Evolutionary conservation across 2,888 invertebrate species (phyloP), one percentile per base, ranked within the genome.

Genomic region (Arctia plantaginis): DNA sequence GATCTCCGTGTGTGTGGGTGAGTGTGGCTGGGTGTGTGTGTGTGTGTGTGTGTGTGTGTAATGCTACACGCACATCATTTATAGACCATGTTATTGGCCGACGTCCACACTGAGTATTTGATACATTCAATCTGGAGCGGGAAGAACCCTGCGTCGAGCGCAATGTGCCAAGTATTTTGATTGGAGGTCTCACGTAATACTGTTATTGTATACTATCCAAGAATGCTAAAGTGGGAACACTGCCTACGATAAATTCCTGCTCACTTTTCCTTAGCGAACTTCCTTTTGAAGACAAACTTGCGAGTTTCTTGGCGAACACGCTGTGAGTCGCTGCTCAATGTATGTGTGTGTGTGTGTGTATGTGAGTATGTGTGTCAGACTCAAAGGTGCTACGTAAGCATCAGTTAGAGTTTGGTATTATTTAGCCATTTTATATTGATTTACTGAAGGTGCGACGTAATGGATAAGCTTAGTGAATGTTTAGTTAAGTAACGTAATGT

Each of bases 181-280:
- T 51, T 23, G 51, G n/a, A 33, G 35, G 73, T 59, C 23, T 27
- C 64, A 59, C 0, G 15, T 66, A 72, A 68, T 68, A 72, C 62
- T 73, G 69, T 62, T 44, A 23, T 27, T 44, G 44, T 65, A 71
- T 47, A 64, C 72, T 67, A 18, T 20, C 68, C 66, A 39, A 75
- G 55, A 72, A 66, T 76, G 85, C 82, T 82, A 77, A 76, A 82
- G 64, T 76, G 77, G 86, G 76, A 75, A 81, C 80, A 76, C 71
- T 71, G 67, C 65, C 69, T 68, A 59, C 62, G 74, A 35, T 71
- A 72, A 71, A 74, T 73, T 77, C 78, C 87, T 90, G 91, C 92
- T 91, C 91, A 91, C 84, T 90, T 91, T 91, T 86, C 77, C 77
- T 89, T 90, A 90, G 85, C 77, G 71, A 78, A 81, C 69, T 85